Base-by-base conservation (phyloP, 1,140 invertebrate genomes). In the Drosophila azteca region DNA sequence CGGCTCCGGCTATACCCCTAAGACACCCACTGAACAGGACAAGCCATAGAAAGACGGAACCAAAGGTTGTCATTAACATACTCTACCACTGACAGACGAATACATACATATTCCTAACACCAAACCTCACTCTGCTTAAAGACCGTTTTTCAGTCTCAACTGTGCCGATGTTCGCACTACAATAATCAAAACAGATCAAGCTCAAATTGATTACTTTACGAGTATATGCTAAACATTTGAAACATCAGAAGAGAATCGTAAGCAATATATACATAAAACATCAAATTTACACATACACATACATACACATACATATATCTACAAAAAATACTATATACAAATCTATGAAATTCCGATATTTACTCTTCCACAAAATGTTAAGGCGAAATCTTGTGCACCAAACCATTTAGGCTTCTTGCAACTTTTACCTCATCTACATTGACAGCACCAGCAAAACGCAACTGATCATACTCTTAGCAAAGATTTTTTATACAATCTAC, bases 351-450 rank as follows among this genome's bases (percentile, higher is more conserved):
- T 51, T 67, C 55, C 49, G 54, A 75, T 60, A 67, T 76, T 76
- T 77, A 77, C 55, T 77, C 65, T 72, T 70, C 51, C 31, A 63
- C 35, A 41, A 64, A 76, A 62, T 59, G 59, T 67, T 76, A 71
- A 53, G 35, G 57, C 41, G 39, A 53, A 45, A 45, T 70, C 74
- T 66, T 49, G 64, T 88, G 82, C 83, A 88, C 79, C 72, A 65
- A 77, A 70, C 43, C 74, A 87, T 82, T 85, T 77, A 79, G 69
- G 83, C 83, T 88, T 82, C 49, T 78, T 83, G 78, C 72, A 79
- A 88, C 65, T 83, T 88, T 83, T 88, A 88, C 83, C 83, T 88
- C 84, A 88, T 88, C 83, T 87, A 82, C 79, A 79, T 87, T 65
- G 72, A 70, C 65, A 67, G 84, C 83, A 88, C 83, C 67, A 79